Percentiles rank a stretch among this genome's conserved stretches.
phyloP scores from a whole-genome alignment of 2,113 vertebrate genomes.

The Tapirus terrestris region DNA sequence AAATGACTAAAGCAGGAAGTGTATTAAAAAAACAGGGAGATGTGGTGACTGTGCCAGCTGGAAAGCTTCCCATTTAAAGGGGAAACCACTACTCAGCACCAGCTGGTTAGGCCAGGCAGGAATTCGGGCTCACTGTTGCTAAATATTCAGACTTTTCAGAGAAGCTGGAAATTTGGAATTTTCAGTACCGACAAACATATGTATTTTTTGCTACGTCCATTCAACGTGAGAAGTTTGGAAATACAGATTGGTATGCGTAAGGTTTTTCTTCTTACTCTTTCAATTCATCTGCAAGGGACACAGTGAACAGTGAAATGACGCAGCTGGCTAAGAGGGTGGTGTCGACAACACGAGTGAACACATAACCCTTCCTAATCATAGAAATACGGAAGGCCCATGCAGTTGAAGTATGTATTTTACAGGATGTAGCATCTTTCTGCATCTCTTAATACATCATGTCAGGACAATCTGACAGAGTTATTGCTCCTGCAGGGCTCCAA shows the following conservation, averaged over 20 bases:
- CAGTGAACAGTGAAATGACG: neutral
- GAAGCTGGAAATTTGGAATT: too few relatives aligned
- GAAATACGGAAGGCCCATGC: too few relatives aligned
- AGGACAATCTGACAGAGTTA: neutral
- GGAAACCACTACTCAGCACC: neutral
- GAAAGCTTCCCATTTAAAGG: neutral
- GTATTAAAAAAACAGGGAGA: neutral
- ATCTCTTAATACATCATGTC: neutral
- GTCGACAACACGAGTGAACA: neutral
- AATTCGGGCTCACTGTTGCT: neutral
- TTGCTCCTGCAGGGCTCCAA: neutral
- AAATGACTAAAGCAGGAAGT: neutral
- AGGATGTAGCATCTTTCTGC: neutral
- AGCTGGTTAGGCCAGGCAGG: neutral
- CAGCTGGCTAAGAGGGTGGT: neutral
- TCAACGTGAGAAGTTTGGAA: neutral
- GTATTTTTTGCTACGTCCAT: neutral
- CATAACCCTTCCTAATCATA: fast-evolving
- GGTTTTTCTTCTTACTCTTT: neutral
- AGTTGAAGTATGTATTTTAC: neutral
- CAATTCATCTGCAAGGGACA: neutral
- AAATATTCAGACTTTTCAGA: neutral
- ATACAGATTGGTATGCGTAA: neutral
- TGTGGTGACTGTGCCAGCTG: neutral
- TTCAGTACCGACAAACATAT: too few relatives aligned